These are phyloP conservation scores for Teleiodes luculella DNA, from an alignment of 2,888 invertebrate genomes.

Conservation along the genomic window DNA sequence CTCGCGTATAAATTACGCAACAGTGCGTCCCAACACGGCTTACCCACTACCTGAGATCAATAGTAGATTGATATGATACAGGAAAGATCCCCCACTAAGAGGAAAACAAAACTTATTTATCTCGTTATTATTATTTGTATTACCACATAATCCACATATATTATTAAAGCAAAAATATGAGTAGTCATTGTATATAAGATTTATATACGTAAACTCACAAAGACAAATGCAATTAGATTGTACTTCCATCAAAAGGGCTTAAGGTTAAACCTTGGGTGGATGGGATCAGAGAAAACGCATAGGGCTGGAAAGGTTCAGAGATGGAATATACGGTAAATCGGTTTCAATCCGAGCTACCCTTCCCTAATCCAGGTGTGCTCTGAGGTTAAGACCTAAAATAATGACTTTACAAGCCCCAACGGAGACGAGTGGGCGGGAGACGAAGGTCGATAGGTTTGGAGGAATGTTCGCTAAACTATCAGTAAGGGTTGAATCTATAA, in stretches of 20 bases:
- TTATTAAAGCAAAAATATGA: not conserved
- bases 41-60: slow-evolving; percentile 12
- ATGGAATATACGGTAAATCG: not conserved
- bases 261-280: not conserved
- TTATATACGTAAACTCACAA: not conserved
- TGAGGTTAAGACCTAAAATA: slow-evolving; percentile 14
- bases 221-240: not conserved
- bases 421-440: not conserved
- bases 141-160: too few relatives aligned
- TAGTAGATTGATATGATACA: slow-evolving; percentile 10
- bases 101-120: not conserved
- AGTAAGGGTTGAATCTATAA: too few relatives aligned
- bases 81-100: slow-evolving; percentile 5
- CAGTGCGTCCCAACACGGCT: slow-evolving; percentile 36
- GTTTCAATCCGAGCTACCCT: not conserved
- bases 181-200: too few relatives aligned
- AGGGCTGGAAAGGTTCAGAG: slow-evolving; percentile 1
- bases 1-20: slow-evolving; percentile 55
- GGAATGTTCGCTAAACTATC: too few relatives aligned
- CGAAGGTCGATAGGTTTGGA: too few relatives aligned
- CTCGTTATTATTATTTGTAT: not conserved
- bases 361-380: not conserved
- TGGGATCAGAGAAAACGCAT: not conserved
- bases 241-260: slow-evolving; percentile 1
- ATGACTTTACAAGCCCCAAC: not conserved